These are phyloP conservation scores for Cephus pygmeus DNA, from an alignment of 2,888 invertebrate species.

Conservation along the genomic window DNA sequence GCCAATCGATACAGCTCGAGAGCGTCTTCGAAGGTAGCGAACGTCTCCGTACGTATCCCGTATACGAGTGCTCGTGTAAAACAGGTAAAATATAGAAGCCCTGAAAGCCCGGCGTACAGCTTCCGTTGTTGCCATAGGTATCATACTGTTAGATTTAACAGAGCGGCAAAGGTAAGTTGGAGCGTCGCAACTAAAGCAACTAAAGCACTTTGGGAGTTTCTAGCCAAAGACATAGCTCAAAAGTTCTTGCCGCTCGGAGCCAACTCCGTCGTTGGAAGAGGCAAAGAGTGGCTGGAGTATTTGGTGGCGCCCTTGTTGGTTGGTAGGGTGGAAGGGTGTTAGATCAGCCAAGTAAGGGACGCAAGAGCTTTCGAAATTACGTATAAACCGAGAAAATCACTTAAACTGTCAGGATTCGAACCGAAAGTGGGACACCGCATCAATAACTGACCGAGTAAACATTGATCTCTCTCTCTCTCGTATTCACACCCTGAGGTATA, in stretches of 20 bases:
- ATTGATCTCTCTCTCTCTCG: background rate
- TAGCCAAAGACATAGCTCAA: conserved; percentile 9
- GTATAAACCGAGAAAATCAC: conserved; percentile 13
- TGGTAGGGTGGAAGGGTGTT: background rate
- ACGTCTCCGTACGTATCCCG: background rate
- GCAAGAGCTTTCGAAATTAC: background rate
- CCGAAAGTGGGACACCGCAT: conserved; percentile 10
- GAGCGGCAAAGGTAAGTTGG: background rate
- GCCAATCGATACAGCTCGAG: background rate
- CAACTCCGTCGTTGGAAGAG: background rate
- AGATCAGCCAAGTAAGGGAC: background rate
- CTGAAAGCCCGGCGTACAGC: background rate
- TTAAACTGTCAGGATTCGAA: conserved; percentile 9
- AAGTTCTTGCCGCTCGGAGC: conserved; percentile 4
- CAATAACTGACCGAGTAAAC: conserved; percentile 6
- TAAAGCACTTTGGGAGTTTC: conserved; percentile 8
- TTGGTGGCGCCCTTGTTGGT: background rate
- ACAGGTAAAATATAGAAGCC: background rate
- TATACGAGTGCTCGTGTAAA: background rate
- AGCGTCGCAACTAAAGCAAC: conserved; percentile 4
- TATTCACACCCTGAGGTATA: background rate
- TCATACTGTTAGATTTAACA: background rate
- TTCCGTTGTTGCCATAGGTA: background rate
- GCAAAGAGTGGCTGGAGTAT: conserved; percentile 4
- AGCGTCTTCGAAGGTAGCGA: background rate